A percentile compares a stretch with the other conserved stretches of the same genome.
These are phyloP conservation scores for Stegodyphus mimosarum DNA, from an alignment of 1,140 invertebrate genomes.

Conservation along the genomic window DNA sequence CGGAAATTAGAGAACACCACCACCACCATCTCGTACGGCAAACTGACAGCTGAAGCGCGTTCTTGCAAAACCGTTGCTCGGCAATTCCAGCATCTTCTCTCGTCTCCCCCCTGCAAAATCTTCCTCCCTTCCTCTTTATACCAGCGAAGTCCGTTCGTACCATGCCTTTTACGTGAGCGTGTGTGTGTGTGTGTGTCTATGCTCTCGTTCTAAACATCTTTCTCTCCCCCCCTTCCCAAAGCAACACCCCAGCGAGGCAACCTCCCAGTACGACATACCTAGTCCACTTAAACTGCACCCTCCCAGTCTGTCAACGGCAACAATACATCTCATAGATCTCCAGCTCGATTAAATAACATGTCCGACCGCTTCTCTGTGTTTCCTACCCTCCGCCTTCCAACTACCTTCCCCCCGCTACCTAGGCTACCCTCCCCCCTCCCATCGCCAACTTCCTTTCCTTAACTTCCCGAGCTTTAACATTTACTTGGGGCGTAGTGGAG, in stretches of 20 bases:
- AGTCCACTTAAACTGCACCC: slow-evolving; percentile 51
- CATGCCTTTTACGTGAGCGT: too few species aligned
- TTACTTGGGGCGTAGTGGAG: background rate
- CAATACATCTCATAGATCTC: slow-evolving; percentile 49
- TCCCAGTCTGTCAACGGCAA: slow-evolving; percentile 40
- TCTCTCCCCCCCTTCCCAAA: background rate
- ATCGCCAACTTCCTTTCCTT: background rate
- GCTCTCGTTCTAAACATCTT: too few species aligned
- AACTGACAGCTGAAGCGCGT: slow-evolving; percentile 42
- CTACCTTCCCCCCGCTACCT: background rate
- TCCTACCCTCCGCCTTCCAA: background rate
- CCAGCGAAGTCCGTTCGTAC: background rate
- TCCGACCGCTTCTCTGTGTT: background rate
- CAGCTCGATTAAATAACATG: slow-evolving; percentile 55
- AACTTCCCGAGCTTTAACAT: background rate
- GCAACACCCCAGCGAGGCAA: background rate
- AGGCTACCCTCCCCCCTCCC: background rate
- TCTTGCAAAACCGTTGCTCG: slow-evolving; percentile 48
- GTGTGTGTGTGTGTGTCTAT: too few species aligned
- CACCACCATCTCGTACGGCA: background rate
- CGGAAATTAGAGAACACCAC: slow-evolving; percentile 28
- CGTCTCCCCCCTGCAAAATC: background rate
- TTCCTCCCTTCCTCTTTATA: background rate
- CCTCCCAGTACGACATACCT: slow-evolving; percentile 45
- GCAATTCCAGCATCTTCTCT: background rate